Conservation (phyloP, 2,888 invertebrate species). For the Lacanobia wlatinum region DNA sequence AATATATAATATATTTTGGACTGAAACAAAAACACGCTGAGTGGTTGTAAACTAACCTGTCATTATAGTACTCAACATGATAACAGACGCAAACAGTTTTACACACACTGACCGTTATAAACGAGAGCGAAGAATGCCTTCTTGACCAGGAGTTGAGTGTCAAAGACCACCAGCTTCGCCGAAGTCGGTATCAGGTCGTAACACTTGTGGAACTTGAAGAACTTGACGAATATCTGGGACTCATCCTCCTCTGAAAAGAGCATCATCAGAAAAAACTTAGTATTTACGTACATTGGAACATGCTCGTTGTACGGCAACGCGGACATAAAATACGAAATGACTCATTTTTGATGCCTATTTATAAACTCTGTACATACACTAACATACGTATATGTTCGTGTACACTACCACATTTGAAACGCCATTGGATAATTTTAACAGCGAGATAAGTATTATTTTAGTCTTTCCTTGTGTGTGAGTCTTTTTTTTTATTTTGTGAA, state of each 20-base stretch:
- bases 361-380: conserved; percentile 48
- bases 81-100: conserved; percentile 42
- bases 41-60: conserved; percentile 27
- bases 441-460: conserved; percentile 43
- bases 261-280: conserved; percentile 60
- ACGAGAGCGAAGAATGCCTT: conserved; percentile 99
- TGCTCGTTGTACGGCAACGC: conserved; percentile 48
- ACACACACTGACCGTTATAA: conserved; percentile 95
- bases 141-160: conserved; percentile 99
- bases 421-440: conserved; percentile 44
- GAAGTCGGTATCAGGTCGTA: conserved; percentile 99
- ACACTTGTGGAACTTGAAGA: conserved; percentile 99
- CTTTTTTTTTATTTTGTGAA: conserved; percentile 17
- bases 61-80: conserved; percentile 44
- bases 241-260: conserved; percentile 97
- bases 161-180: conserved; percentile 99
- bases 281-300: conserved; percentile 60
- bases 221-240: conserved; percentile 99
- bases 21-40: conserved; percentile 7
- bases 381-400: conserved; percentile 16
- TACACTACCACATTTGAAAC: conserved; percentile 42
- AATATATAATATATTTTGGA: conserved; percentile 29
- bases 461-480: conserved; percentile 24
- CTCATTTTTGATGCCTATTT: conserved; percentile 60
- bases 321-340: conserved; percentile 53